Conservation (phyloP, 2,888 invertebrate genomes). For the Diogma glabrata region DNA sequence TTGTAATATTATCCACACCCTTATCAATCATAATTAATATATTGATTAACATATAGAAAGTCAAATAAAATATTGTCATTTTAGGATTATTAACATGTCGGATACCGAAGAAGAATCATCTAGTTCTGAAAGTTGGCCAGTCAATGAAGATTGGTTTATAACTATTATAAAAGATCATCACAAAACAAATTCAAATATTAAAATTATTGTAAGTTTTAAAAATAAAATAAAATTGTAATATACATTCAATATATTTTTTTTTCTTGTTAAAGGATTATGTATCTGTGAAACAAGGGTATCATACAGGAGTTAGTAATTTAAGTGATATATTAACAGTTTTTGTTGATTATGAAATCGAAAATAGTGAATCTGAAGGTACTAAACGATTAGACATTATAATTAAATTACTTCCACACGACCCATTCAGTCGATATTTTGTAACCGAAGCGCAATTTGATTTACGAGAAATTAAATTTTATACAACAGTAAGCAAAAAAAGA, state of each 20-base stretch:
- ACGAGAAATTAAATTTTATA: conserved; percentile 71
- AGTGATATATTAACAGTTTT: conserved; percentile 68
- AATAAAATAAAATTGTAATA: neutral
- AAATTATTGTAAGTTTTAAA: conserved; percentile 20
- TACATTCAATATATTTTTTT: too few relatives aligned
- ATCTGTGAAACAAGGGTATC: conserved; percentile 45
- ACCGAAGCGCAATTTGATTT: conserved; percentile 74
- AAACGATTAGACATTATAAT: conserved; percentile 47
- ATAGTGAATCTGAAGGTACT: conserved; percentile 16
- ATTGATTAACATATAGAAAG: too few relatives aligned
- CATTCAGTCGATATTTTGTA: conserved; percentile 67
- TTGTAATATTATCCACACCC: too few relatives aligned
- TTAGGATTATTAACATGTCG: conserved; percentile 20
- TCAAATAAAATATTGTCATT: too few relatives aligned
- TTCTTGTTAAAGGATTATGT: conserved; percentile 29
- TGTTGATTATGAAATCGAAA: conserved; percentile 46
- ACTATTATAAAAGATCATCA: conserved; percentile 23
- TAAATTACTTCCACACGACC: conserved; percentile 66
- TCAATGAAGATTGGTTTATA: conserved; percentile 25
- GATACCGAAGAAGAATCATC: conserved; percentile 24
- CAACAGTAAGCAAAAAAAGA: conserved; percentile 42
- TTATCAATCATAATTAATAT: too few relatives aligned
- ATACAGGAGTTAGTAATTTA: conserved; percentile 59
- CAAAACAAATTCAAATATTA: conserved; percentile 21
- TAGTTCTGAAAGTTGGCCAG: conserved; percentile 24